Conservation (phyloP, 2,113 vertebrate genomes). For the Thermophis baileyi region DNA sequence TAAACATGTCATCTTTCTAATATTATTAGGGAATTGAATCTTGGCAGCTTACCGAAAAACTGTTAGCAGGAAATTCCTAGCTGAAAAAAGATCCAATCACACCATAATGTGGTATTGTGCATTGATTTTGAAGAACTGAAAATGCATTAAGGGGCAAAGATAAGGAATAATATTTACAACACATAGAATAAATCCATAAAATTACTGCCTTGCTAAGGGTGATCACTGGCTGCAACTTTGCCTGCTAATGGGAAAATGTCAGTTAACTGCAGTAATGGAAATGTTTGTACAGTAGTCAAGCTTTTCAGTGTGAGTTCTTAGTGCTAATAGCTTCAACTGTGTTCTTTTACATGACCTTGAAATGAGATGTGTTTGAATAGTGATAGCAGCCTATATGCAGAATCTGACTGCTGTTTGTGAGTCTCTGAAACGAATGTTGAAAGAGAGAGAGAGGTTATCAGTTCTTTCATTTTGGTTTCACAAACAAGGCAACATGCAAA, state of each 20-base stretch:
- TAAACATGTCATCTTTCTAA: conserved; percentile 31
- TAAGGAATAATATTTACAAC: conserved; percentile 45
- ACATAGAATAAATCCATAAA: conserved; percentile 34
- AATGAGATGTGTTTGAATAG: background rate
- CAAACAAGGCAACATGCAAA: background rate
- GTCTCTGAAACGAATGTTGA: background rate
- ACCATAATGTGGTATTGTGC: conserved; percentile 15
- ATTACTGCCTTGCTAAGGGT: conserved; percentile 29
- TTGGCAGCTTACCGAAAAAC: conserved; percentile 34
- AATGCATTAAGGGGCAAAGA: conserved; percentile 43
- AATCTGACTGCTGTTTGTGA: background rate
- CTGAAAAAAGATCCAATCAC: conserved; percentile 29
- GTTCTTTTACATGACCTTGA: background rate
- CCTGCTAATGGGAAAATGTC: conserved; percentile 18
- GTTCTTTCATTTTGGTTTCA: too few relatives aligned
- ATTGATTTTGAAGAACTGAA: conserved; percentile 27
- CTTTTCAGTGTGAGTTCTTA: background rate
- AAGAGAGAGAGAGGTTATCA: background rate
- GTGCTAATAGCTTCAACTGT: background rate
- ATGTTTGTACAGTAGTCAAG: background rate
- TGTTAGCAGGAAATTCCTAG: conserved; percentile 22
- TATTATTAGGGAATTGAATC: conserved; percentile 32
- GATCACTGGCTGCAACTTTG: conserved; percentile 6
- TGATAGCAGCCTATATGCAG: background rate
- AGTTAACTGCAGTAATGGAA: conserved; percentile 17